These are phyloP conservation scores for Zele albiditarsus DNA, from an alignment of 2,888 invertebrate genomes.

Conservation along the genomic window DNA sequence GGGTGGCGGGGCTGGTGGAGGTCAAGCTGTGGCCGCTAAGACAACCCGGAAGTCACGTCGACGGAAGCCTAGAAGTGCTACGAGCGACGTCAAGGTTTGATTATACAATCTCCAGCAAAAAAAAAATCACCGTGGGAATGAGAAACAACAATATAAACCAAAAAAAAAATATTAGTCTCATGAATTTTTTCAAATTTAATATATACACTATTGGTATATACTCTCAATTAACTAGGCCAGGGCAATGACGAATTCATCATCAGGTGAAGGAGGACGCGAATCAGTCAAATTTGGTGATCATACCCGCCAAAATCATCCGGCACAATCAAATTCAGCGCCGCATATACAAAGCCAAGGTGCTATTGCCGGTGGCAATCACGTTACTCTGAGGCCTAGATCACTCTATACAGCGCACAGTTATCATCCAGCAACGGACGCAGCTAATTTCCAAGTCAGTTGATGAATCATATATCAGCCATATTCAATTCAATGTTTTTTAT, in stretches of 20 bases:
- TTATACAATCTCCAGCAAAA: neutral
- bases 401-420: conserved; percentile 81
- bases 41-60: conserved; percentile 62
- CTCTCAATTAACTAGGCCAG: conserved; percentile 50
- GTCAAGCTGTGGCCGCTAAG: conserved; percentile 58
- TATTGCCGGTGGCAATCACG: conserved; percentile 35
- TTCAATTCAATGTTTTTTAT: conserved; percentile 2
- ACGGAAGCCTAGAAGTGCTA: conserved; percentile 59
- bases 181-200: conserved; percentile 2
- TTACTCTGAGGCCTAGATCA: conserved; percentile 77
- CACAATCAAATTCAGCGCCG: conserved; percentile 45
- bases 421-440: conserved; percentile 64
- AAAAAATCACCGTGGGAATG: neutral
- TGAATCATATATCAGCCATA: neutral
- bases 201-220: neutral
- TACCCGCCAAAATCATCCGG: conserved; percentile 36
- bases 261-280: conserved; percentile 32
- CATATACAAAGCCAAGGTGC: conserved; percentile 37
- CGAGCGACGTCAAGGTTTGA: conserved; percentile 57
- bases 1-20: conserved; percentile 53
- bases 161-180: neutral
- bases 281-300: conserved; percentile 20
- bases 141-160: neutral
- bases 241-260: conserved; percentile 42
- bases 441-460: conserved; percentile 60